Percentiles rank a stretch among this genome's conserved stretches.
phyloP scores from a whole-genome alignment of 1,140 invertebrate species.

The Pteromalus puparum region DNA sequence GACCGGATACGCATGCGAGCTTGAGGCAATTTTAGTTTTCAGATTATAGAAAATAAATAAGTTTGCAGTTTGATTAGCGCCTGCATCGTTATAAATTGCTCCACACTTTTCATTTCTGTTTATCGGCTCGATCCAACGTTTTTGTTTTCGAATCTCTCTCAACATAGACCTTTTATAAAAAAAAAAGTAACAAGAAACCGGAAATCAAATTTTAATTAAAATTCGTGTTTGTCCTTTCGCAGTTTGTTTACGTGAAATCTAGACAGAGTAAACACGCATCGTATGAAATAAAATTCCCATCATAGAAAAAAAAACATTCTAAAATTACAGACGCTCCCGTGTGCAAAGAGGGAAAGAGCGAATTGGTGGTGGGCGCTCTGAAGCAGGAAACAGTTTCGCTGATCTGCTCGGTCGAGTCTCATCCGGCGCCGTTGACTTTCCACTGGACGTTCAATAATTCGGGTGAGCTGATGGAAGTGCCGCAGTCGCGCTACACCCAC shows the following conservation, averaged over 20 bases:
- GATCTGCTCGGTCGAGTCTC: conserved; percentile 89
- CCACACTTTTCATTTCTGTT: too few relatives aligned
- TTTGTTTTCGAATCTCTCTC: too few relatives aligned
- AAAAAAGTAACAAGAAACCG: too few relatives aligned
- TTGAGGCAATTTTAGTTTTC: neutral
- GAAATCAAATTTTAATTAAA: too few relatives aligned
- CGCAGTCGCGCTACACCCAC: conserved; percentile 80
- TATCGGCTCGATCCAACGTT: too few relatives aligned
- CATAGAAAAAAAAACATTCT: neutral
- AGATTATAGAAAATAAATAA: conserved; percentile 2
- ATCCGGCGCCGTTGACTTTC: conserved; percentile 86
- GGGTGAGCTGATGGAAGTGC: conserved; percentile 86
- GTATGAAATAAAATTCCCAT: too few relatives aligned
- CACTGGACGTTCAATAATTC: conserved; percentile 94
- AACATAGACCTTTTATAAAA: too few relatives aligned
- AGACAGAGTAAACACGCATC: too few relatives aligned
- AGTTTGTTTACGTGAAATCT: too few relatives aligned
- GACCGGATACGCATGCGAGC: neutral
- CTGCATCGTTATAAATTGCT: neutral
- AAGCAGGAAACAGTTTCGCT: conserved; percentile 90
- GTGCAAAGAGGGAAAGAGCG: conserved; percentile 83
- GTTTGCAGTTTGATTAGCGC: neutral
- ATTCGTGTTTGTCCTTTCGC: too few relatives aligned
- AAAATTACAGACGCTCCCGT: conserved; percentile 84
- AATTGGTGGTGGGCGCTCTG: conserved; percentile 87